Conservation (phyloP, 30 jellyfish, hydroid and myxozoan species). For the Turritopsis dohrnii region DNA sequence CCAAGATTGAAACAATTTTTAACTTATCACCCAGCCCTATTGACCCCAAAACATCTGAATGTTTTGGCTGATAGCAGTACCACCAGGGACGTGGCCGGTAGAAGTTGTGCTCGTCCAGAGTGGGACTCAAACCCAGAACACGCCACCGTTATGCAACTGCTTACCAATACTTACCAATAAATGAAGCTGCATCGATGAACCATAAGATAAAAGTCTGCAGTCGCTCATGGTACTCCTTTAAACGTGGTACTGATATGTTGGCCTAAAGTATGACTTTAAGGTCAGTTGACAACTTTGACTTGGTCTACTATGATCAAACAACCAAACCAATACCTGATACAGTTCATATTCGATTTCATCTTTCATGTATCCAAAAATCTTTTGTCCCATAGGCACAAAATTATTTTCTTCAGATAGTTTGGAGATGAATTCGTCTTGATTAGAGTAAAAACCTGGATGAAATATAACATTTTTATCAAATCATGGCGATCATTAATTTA, state of each 20-base stretch:
- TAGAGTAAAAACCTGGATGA: slow-evolving; percentile 68
- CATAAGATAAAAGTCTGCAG: slow-evolving; percentile 78
- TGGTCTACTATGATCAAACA: too few species aligned
- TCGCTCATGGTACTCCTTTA: slow-evolving; percentile 73
- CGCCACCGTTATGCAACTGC: too few species aligned
- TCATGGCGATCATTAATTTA: too few species aligned
- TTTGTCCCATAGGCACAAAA: slow-evolving; percentile 84
- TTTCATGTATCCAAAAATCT: slow-evolving; percentile 56
- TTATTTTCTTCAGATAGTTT: slow-evolving; percentile 72
- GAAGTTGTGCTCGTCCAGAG: too few species aligned
- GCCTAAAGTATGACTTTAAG: slow-evolving; percentile 32
- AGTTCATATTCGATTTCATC: slow-evolving; percentile 68
- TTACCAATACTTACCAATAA: slow-evolving; percentile 61
- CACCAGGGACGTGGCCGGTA: too few species aligned
- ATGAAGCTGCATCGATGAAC: slow-evolving; percentile 96
- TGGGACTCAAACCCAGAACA: too few species aligned
- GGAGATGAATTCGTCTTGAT: slow-evolving; percentile 71
- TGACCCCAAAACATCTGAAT: too few species aligned
- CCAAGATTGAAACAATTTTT: too few species aligned
- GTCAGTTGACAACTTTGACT: too few species aligned
- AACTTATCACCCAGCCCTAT: too few species aligned
- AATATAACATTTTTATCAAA: not conserved
- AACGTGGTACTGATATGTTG: slow-evolving; percentile 54
- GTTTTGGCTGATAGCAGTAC: too few species aligned
- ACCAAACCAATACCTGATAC: slow-evolving; percentile 46